These are phyloP conservation scores for Styela clava DNA, from an alignment of 23 tunicate species.

Conservation along the genomic window DNA sequence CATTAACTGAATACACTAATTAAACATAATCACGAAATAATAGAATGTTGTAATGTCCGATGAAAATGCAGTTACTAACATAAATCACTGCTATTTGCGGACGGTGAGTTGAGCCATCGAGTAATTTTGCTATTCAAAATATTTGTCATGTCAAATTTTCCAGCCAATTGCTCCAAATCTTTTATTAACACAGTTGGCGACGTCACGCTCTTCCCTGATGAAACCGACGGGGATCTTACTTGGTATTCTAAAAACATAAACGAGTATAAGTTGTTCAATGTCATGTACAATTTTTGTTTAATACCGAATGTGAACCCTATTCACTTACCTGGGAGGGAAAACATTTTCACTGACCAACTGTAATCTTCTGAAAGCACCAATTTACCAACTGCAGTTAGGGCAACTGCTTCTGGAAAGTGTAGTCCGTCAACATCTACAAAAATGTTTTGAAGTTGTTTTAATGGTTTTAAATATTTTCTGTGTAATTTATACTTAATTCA, in stretches of 20 bases:
- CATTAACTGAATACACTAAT: background rate
- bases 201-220: slow-evolving; percentile 61
- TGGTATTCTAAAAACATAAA: slow-evolving; percentile 38
- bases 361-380: slow-evolving; percentile 87
- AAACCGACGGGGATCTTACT: slow-evolving; percentile 35
- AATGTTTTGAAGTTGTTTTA: background rate
- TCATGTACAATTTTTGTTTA: background rate
- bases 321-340: slow-evolving; percentile 73
- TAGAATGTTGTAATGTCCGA: background rate
- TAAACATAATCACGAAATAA: background rate
- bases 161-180: slow-evolving; percentile 70
- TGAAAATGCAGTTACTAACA: background rate
- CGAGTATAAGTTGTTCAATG: background rate
- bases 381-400: slow-evolving; percentile 60
- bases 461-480: too few species aligned
- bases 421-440: slow-evolving; percentile 72
- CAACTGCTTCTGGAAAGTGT: slow-evolving; percentile 86
- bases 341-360: slow-evolving; percentile 91
- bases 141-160: slow-evolving; percentile 70
- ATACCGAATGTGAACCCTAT: too few species aligned
- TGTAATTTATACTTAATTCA: background rate
- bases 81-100: background rate
- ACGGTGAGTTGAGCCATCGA: slow-evolving; percentile 82
- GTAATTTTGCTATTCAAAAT: slow-evolving; percentile 71
- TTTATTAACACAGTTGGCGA: slow-evolving; percentile 65